Percentiles rank a stretch among this genome's conserved stretches.
Evolutionary conservation across 1,140 invertebrate genomes (phyloP).

Genomic region (Brachionus sp.): DNA sequence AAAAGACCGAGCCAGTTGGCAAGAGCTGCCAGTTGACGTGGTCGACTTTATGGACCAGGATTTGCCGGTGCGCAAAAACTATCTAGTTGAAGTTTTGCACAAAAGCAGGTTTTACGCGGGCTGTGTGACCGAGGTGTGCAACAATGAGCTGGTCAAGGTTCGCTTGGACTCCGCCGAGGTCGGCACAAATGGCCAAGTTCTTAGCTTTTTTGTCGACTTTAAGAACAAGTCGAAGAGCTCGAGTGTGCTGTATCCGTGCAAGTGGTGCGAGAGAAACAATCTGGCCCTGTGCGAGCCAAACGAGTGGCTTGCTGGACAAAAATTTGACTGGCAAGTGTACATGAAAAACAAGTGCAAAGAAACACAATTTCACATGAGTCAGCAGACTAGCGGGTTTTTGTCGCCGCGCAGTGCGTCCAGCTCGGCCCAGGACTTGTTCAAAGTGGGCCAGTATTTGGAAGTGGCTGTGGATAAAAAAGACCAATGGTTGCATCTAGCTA

Average conservation of each 20-base stretch:
- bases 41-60: neutral
- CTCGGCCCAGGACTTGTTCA: neutral
- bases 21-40: neutral
- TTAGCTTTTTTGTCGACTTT: conserved; percentile 4
- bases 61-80: neutral
- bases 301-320: neutral
- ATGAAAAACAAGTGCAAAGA: neutral
- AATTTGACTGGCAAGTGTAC: conserved; percentile 16
- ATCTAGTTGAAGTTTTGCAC: neutral
- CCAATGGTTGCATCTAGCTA: neutral
- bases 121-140: neutral
- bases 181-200: neutral
- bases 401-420: neutral
- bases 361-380: neutral
- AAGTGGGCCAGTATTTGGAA: conserved; percentile 11
- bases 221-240: neutral
- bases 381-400: neutral
- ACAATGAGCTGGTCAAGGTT: neutral
- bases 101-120: conserved; percentile 8
- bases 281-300: neutral
- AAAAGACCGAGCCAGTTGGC: neutral
- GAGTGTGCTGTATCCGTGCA: neutral
- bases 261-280: neutral
- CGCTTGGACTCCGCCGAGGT: neutral
- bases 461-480: neutral